phyloP scores from a whole-genome alignment of 2,888 invertebrate species.

The Philonicus albiceps region DNA sequence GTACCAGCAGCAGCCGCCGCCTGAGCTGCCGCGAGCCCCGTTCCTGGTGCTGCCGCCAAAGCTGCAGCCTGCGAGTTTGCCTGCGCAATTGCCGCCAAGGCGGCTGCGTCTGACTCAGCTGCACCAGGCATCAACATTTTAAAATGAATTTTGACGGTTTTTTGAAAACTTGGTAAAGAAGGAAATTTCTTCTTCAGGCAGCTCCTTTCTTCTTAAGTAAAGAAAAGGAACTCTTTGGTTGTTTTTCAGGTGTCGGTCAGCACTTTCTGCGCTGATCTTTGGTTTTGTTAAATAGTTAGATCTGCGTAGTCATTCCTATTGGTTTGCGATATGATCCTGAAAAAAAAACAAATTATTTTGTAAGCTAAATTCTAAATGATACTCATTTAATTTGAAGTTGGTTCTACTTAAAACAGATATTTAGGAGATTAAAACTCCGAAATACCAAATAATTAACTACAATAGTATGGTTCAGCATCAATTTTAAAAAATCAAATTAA shows the following conservation, averaged over 20 bases:
- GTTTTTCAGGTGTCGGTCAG: background rate
- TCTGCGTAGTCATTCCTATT: background rate
- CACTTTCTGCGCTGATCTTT: background rate
- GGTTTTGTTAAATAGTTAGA: background rate
- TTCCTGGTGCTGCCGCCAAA: conserved; percentile 66
- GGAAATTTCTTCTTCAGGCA: background rate
- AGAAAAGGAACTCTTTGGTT: conserved; percentile 11
- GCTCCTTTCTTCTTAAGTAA: conserved; percentile 8
- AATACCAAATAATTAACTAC: no score
- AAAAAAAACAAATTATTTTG: background rate
- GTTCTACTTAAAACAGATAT: no score
- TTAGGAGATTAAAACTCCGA: no score
- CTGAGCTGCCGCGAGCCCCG: conserved; percentile 66
- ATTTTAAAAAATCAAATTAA: no score
- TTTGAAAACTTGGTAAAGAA: conserved; percentile 24
- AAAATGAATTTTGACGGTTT: conserved; percentile 52
- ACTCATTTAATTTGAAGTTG: no score
- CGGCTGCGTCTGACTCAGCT: conserved; percentile 60
- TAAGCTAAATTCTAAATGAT: background rate
- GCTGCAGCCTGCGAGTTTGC: conserved; percentile 55
- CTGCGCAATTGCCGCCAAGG: conserved; percentile 60
- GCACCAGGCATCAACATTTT: conserved; percentile 68
- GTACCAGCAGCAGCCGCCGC: conserved; percentile 33
- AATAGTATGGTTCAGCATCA: no score
- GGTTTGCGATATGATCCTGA: background rate